Evolutionary conservation across 2,888 invertebrate genomes (phyloP).

Genomic region (Agrotis exclamationis): DNA sequence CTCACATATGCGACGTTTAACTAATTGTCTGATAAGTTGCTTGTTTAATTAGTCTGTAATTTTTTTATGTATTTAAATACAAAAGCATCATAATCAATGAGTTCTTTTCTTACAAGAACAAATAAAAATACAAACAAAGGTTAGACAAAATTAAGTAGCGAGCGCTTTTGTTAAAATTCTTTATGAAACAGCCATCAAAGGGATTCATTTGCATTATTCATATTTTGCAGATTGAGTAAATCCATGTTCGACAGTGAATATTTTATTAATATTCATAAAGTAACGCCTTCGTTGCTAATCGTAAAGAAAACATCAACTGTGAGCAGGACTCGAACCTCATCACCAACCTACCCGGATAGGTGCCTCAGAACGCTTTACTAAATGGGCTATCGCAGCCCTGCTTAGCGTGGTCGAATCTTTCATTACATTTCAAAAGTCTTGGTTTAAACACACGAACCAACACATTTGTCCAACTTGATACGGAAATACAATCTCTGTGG

Average conservation of each 20-base stretch:
- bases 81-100: neutral
- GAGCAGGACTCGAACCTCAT: too few species aligned
- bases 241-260: conserved; percentile 4
- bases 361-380: too few species aligned
- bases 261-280: too few species aligned
- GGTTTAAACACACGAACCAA: too few species aligned
- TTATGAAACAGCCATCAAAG: conserved; percentile 41
- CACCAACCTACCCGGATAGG: too few species aligned
- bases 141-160: conserved; percentile 5
- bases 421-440: too few species aligned
- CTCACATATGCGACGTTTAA: conserved; percentile 7
- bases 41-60: neutral
- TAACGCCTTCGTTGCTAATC: too few species aligned
- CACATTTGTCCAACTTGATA: too few species aligned
- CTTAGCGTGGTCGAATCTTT: too few species aligned
- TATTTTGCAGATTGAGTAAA: conserved; percentile 28
- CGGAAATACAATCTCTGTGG: too few species aligned
- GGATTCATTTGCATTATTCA: conserved; percentile 38
- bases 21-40: conserved; percentile 26
- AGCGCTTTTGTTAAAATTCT: conserved; percentile 35
- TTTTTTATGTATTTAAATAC: neutral
- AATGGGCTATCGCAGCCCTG: too few species aligned
- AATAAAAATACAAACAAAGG: conserved; percentile 1
- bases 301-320: too few species aligned
- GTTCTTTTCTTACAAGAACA: conserved; percentile 2